Conservation (phyloP, 2,888 invertebrate species). For the Dysmachus trigonus region DNA sequence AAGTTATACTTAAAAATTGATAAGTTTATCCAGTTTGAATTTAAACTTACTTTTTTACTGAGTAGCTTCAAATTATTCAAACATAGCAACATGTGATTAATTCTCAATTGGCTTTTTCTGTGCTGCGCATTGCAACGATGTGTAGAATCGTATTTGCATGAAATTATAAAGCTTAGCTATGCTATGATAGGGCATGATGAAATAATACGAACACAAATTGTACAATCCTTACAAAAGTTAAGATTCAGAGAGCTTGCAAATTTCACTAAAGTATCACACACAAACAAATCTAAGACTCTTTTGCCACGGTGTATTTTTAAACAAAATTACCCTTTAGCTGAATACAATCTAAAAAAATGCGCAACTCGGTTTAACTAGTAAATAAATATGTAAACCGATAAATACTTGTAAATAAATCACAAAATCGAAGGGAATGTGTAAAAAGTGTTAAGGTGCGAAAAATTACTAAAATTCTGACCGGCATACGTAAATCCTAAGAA, state of each 20-base stretch:
- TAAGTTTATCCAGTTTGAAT: too few relatives aligned
- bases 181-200: background rate
- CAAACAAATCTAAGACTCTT: background rate
- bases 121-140: background rate
- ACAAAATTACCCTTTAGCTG: background rate
- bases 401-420: slow-evolving; percentile 1
- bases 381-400: background rate
- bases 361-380: background rate
- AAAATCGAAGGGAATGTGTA: background rate
- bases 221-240: background rate
- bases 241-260: background rate
- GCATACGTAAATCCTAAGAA: background rate
- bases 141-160: background rate
- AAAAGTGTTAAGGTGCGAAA: background rate
- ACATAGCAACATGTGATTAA: background rate
- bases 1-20: too few relatives aligned
- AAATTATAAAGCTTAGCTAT: background rate
- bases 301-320: background rate
- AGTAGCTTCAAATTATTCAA: background rate
- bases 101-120: background rate
- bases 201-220: background rate
- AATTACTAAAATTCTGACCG: background rate
- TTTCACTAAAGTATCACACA: background rate
- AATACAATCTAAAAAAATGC: background rate
- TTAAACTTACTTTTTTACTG: too few relatives aligned